Evolutionary conservation across 2,888 invertebrate genomes (phyloP).

Genomic region (Drosophila austrosaltans): DNA sequence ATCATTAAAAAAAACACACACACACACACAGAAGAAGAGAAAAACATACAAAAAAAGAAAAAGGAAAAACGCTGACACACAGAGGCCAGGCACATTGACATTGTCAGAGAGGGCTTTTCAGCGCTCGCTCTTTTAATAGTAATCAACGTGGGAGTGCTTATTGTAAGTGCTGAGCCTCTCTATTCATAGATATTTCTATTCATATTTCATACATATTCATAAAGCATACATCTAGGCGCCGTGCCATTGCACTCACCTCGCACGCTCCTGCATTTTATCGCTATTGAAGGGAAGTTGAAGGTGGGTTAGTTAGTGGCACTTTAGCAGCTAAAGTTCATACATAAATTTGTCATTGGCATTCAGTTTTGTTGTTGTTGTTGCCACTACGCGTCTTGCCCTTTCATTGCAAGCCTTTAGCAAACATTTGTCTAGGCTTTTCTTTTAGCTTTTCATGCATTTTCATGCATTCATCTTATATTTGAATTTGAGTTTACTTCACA

Average conservation of each 20-base stretch:
- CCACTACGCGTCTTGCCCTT: constrained; percentile 22
- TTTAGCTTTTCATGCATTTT: constrained; percentile 37
- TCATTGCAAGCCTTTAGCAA: constrained; percentile 53
- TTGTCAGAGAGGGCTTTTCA: constrained; percentile 61
- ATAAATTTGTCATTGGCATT: constrained; percentile 80
- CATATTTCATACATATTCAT: constrained; percentile 60
- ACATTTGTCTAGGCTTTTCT: constrained; percentile 50
- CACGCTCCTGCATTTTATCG: constrained; percentile 9
- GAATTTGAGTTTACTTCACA: constrained; percentile 18
- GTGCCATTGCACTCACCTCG: constrained; percentile 72
- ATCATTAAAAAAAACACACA: constrained; percentile 72
- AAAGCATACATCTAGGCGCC: constrained; percentile 65
- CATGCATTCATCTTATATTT: constrained; percentile 35
- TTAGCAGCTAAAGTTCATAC: constrained; percentile 77
- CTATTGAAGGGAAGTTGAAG: constrained; percentile 6
- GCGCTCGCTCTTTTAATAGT: constrained; percentile 68
- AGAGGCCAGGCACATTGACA: constrained; percentile 69
- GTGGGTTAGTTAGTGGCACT: constrained; percentile 73
- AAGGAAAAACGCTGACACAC: constrained; percentile 39
- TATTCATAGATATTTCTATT: constrained; percentile 69
- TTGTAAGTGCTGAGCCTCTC: constrained; percentile 63
- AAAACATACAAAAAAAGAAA: constrained; percentile 34
- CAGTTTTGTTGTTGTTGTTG: constrained; percentile 39
- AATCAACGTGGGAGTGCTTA: constrained; percentile 76
- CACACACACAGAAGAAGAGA: constrained; percentile 5